These are phyloP conservation scores for Campopleginae sp. DNA, from an alignment of 2,888 invertebrate species.

Conservation along the genomic window DNA sequence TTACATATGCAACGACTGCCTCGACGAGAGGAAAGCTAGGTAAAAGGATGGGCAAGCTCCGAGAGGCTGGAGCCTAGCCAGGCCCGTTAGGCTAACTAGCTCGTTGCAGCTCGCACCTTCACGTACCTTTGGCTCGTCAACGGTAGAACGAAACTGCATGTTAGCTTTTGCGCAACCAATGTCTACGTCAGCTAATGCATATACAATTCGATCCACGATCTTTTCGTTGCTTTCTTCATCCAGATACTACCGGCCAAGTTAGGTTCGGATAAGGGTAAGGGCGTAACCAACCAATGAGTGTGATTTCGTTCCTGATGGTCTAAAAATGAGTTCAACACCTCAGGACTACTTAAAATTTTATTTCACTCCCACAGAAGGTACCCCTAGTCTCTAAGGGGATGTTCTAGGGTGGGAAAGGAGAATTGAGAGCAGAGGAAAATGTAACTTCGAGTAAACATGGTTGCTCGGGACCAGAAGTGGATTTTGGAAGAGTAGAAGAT, in stretches of 20 bases:
- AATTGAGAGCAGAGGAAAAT: neutral
- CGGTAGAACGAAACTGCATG: conserved; percentile 14
- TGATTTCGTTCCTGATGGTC: conserved; percentile 6
- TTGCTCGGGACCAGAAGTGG: neutral
- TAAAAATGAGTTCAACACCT: conserved; percentile 14
- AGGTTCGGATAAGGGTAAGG: conserved; percentile 64
- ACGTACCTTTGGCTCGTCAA: conserved; percentile 35
- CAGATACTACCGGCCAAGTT: conserved; percentile 78
- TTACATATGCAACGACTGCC: conserved; percentile 76
- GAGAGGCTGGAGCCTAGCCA: conserved; percentile 76
- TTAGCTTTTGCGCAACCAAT: conserved; percentile 29
- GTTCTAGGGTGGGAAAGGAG: neutral
- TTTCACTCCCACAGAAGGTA: neutral
- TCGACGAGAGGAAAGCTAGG: conserved; percentile 30
- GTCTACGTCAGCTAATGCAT: conserved; percentile 37
- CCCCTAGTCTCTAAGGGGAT: neutral
- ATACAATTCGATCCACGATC: conserved; percentile 1
- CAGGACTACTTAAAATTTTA: neutral
- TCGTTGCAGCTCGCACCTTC: conserved; percentile 70
- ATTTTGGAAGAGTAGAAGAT: neutral
- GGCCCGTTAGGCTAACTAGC: conserved; percentile 80
- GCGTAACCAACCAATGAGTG: conserved; percentile 8
- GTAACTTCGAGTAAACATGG: neutral
- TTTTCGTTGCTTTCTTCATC: neutral
- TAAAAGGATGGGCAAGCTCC: conserved; percentile 20